phyloP scores from a whole-genome alignment of 2,797 vertebrate species.

The Nasua narica region DNA sequence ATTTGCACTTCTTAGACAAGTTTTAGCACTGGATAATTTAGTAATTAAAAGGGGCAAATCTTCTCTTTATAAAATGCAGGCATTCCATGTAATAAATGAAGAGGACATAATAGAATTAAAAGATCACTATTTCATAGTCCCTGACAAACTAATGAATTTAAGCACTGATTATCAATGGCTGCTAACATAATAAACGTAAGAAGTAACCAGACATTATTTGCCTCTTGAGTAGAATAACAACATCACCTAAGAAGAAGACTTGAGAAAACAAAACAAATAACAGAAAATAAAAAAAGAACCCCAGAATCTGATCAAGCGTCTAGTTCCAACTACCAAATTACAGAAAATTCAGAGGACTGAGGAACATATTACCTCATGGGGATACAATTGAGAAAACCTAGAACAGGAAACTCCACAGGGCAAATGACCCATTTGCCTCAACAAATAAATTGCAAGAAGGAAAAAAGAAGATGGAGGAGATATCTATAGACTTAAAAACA shows the following conservation, averaged over 20 bases:
- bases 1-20: neutral
- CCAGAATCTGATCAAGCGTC: neutral
- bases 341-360: neutral
- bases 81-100: neutral
- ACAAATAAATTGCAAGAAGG: neutral
- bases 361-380: neutral
- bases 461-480: neutral
- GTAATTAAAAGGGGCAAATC: neutral
- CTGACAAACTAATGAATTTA: neutral
- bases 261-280: neutral
- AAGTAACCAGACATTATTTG: neutral
- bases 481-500: neutral
- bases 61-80: neutral
- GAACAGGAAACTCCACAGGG: neutral
- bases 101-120: neutral
- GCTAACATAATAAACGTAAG: neutral
- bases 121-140: neutral
- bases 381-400: neutral
- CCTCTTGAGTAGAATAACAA: neutral
- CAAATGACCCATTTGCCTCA: neutral
- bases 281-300: neutral
- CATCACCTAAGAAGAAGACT: neutral
- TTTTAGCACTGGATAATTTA: neutral
- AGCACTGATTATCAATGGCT: neutral
- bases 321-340: neutral